Conservation (phyloP, 2,888 invertebrate species). For the Rhamphomyia laevipes region DNA sequence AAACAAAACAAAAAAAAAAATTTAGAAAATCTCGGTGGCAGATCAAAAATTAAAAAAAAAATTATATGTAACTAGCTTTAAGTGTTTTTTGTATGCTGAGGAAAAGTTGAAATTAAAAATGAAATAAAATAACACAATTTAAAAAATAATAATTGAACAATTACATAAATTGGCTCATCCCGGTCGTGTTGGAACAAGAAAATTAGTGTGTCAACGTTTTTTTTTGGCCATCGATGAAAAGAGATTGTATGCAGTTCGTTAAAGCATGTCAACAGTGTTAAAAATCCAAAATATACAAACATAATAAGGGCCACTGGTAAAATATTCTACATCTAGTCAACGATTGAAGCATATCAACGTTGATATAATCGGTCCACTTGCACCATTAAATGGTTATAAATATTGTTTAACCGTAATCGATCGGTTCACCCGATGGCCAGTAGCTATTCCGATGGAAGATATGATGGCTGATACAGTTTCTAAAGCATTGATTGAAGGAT, state of each 20-base stretch:
- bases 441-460: neutral
- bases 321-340: neutral
- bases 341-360: conserved; percentile 29
- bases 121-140: too few relatives aligned
- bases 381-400: conserved; percentile 17
- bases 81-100: too few relatives aligned
- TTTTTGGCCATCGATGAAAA: conserved; percentile 4
- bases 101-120: too few relatives aligned
- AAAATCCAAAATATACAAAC: neutral
- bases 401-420: conserved; percentile 1
- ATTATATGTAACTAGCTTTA: too few relatives aligned
- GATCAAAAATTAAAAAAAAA: too few relatives aligned
- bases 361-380: conserved; percentile 34
- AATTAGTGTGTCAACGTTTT: neutral
- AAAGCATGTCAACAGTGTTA: neutral
- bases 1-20: too few relatives aligned
- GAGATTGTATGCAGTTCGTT: neutral
- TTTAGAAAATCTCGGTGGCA: too few relatives aligned
- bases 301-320: neutral
- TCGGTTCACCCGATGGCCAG: conserved; percentile 1
- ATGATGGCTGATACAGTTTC: neutral
- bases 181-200: neutral
- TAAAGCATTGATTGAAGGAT: too few relatives aligned
- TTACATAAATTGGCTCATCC: conserved; percentile 3
- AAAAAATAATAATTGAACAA: neutral